These are phyloP conservation scores for Osmerus eperlanus DNA, from an alignment of 2,113 vertebrate genomes.

Conservation along the genomic window DNA sequence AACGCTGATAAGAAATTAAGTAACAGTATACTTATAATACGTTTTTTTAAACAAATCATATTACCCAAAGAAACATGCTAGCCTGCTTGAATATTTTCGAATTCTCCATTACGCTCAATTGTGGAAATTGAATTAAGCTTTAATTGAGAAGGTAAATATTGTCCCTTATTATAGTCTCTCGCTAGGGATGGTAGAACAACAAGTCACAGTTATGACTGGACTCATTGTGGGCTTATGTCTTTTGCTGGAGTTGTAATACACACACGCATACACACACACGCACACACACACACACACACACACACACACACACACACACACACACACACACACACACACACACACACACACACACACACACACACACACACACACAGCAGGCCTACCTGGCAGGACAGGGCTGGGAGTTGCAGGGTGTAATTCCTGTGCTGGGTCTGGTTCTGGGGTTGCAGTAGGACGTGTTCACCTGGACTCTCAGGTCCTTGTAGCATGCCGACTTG, in stretches of 20 bases:
- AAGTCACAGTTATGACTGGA: no score
- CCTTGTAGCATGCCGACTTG: constrained; percentile 78
- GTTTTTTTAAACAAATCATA: no score
- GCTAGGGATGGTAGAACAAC: no score
- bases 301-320: background rate
- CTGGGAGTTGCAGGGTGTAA: constrained; percentile 74
- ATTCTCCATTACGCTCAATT: no score
- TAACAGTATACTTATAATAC: no score
- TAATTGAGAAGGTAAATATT: no score
- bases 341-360: background rate
- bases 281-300: background rate
- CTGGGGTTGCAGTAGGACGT: constrained; percentile 76
- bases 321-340: background rate
- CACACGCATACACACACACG: background rate
- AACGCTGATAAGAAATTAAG: no score
- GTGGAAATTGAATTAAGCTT: no score
- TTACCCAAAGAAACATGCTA: no score
- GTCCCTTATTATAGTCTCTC: no score
- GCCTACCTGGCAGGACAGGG: constrained; percentile 83
- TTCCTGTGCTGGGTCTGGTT: constrained; percentile 68
- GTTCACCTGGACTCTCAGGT: constrained; percentile 77
- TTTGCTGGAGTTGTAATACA: background rate
- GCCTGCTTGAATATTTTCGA: no score
- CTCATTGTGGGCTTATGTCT: no score
- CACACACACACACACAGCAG: background rate